Evolutionary conservation across 2,888 invertebrate species (phyloP).

Genomic region (Cephus pygmeus): DNA sequence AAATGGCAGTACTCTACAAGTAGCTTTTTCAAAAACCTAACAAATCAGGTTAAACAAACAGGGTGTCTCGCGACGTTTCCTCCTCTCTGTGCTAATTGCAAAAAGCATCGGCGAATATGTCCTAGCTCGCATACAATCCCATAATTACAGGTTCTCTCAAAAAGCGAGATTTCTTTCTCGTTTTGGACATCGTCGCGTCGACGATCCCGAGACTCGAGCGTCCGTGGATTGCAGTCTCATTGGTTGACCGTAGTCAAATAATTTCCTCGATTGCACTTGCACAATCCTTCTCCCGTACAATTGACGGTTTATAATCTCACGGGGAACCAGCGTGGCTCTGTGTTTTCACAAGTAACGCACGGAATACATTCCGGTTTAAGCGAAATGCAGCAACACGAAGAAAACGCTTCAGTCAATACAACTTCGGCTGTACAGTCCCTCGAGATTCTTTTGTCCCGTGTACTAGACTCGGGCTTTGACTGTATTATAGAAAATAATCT

Average conservation of each 20-base stretch:
- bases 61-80: neutral
- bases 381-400: constrained; percentile 26
- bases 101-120: neutral
- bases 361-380: constrained; percentile 13
- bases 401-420: constrained; percentile 52
- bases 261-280: constrained; percentile 8
- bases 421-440: constrained; percentile 52
- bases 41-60: constrained; percentile 25
- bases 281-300: neutral
- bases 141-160: neutral
- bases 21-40: constrained; percentile 15
- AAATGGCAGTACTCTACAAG: constrained; percentile 32
- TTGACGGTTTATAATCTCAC: neutral
- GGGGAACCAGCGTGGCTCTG: neutral
- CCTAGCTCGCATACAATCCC: neutral
- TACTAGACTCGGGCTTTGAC: neutral
- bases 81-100: neutral
- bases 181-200: constrained; percentile 34
- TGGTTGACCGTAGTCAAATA: constrained; percentile 17
- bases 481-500: neutral
- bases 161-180: constrained; percentile 18
- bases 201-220: constrained; percentile 24
- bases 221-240: constrained; percentile 31
- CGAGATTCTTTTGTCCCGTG: constrained; percentile 47
- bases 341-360: neutral